These are phyloP conservation scores for Podilymbus podiceps DNA, from an alignment of 2,113 vertebrate species.

Conservation along the genomic window DNA sequence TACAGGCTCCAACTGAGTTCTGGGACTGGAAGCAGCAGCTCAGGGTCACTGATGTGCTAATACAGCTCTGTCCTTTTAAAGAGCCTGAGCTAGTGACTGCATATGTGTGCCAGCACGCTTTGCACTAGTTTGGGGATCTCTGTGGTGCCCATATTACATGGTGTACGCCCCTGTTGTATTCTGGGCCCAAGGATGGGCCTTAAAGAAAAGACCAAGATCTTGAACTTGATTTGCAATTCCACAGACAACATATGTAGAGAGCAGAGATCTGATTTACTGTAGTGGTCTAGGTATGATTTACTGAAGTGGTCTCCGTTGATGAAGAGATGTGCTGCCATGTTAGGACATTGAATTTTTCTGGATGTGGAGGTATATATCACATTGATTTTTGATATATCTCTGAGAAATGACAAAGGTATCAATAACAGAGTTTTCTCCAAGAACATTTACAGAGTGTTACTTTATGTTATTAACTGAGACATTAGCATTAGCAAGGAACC, in stretches of 20 bases:
- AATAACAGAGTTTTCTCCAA: not conserved
- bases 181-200: not conserved
- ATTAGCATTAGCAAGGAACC: not conserved
- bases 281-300: not conserved
- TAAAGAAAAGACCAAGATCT: not conserved
- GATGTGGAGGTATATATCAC: not conserved
- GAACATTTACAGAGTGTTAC: not conserved
- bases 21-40: not conserved
- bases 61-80: not conserved
- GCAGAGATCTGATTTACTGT: not conserved
- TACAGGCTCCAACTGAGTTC: not conserved
- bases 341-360: not conserved
- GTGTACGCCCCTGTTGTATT: not conserved
- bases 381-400: not conserved
- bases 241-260: not conserved
- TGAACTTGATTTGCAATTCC: not conserved
- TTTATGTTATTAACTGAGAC: not conserved
- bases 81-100: not conserved
- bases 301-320: not conserved
- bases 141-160: not conserved
- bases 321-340: not conserved
- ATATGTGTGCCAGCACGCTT: not conserved
- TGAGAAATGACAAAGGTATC: not conserved
- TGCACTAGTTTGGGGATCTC: not conserved
- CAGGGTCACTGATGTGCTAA: not conserved